Conservation (phyloP, 2,113 vertebrate genomes). For the Talpa occidentalis region DNA sequence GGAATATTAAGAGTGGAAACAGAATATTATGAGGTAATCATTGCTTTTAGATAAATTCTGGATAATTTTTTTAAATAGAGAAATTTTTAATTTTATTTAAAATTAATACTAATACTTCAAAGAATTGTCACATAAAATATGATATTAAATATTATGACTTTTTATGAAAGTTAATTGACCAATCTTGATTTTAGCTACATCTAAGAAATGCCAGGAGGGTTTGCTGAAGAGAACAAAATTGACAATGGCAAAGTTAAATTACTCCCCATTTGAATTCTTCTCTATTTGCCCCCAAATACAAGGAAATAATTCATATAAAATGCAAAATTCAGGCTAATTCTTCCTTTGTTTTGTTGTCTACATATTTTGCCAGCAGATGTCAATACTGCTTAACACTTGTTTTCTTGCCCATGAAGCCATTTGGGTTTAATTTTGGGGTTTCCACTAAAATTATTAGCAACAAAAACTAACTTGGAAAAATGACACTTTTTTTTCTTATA, state of each 20-base stretch:
- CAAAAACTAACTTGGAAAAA: background rate
- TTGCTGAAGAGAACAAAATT: background rate
- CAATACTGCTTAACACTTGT: background rate
- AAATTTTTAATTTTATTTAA: constrained; percentile 18
- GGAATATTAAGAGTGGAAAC: background rate
- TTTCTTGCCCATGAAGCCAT: background rate
- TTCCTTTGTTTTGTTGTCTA: background rate
- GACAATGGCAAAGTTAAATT: background rate
- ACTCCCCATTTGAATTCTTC: background rate
- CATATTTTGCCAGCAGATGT: background rate
- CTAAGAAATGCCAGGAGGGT: background rate
- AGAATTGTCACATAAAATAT: background rate
- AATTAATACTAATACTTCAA: background rate
- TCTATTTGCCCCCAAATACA: background rate
- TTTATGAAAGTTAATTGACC: background rate
- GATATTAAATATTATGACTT: background rate
- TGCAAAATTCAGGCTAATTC: background rate
- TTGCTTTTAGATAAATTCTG: background rate
- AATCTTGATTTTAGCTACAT: background rate
- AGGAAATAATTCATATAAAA: background rate
- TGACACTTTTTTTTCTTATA: background rate
- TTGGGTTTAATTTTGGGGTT: constrained; percentile 20
- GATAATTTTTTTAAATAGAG: background rate
- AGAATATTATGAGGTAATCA: background rate
- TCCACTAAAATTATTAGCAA: background rate